phyloP scores from a whole-genome alignment of 2,888 invertebrate genomes.

The Thymelicus sylvestris region DNA sequence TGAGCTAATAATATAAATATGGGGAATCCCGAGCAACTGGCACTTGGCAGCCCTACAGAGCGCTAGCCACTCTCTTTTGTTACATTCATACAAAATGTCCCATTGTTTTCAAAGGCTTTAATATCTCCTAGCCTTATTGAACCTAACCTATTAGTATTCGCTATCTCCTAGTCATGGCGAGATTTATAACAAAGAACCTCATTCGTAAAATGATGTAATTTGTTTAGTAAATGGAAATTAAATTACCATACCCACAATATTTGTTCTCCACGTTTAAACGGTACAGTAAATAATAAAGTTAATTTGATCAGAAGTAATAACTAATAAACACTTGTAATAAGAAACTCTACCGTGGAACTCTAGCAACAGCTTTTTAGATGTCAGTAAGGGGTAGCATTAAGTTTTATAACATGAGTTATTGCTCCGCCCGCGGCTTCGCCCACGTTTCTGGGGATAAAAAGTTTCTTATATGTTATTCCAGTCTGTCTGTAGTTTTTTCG shows the following conservation, averaged over 20 bases:
- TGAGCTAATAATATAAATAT: too few species aligned
- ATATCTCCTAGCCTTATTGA: conserved; percentile 31
- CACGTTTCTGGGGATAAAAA: too few species aligned
- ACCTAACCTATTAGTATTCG: conserved; percentile 15
- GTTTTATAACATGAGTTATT: too few species aligned
- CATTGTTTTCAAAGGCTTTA: conserved; percentile 51
- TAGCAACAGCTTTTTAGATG: too few species aligned
- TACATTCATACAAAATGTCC: conserved; percentile 55
- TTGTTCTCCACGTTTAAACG: conserved; percentile 8
- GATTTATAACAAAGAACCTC: conserved; percentile 20
- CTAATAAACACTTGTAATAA: too few species aligned
- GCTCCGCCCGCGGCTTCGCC: too few species aligned
- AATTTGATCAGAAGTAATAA: conserved; percentile 3
- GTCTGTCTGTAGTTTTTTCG: too few species aligned
- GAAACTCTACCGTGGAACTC: too few species aligned
- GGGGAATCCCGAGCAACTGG: too few species aligned
- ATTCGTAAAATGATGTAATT: conserved; percentile 16
- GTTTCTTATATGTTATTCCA: too few species aligned
- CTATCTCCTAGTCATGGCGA: conserved; percentile 23
- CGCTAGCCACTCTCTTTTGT: conserved; percentile 53
- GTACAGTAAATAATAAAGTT: conserved; percentile 15
- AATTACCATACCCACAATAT: background rate
- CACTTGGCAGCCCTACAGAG: background rate
- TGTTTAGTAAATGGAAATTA: conserved; percentile 3
- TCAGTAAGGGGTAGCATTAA: too few species aligned